A percentile compares a stretch with the other conserved stretches of the same genome.
Evolutionary conservation across 2,113 vertebrate genomes (phyloP).

Genomic region (Seriola dumerili): DNA sequence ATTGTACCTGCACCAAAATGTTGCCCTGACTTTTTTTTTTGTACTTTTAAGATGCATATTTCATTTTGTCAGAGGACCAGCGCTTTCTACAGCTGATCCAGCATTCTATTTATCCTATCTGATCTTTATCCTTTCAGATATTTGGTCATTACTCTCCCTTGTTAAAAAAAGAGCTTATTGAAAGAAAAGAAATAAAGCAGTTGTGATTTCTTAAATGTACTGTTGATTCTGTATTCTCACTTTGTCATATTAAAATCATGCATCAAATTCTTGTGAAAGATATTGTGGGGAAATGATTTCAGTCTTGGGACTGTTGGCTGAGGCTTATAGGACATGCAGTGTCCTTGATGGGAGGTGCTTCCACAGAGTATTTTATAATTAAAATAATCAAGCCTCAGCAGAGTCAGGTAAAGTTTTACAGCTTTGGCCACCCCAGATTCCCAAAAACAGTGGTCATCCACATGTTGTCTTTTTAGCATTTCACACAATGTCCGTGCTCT

Average conservation of each 20-base stretch:
- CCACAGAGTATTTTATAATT: not conserved
- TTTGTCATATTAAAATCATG: slow-evolving; percentile 54
- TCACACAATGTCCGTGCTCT: too few relatives aligned
- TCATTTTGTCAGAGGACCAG: slow-evolving; percentile 80
- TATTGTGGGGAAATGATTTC: slow-evolving; percentile 27
- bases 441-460: not conserved
- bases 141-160: slow-evolving; percentile 95
- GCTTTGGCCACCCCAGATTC: not conserved
- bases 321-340: not conserved
- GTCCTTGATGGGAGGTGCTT: not conserved
- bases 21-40: slow-evolving; percentile 83
- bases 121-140: slow-evolving; percentile 95
- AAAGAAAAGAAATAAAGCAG: slow-evolving; percentile 90
- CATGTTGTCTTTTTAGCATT: too few relatives aligned
- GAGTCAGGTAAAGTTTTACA: not conserved
- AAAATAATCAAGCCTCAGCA: not conserved
- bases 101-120: slow-evolving; percentile 87
- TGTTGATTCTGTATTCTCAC: slow-evolving; percentile 50
- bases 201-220: slow-evolving; percentile 88
- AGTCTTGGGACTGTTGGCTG: not conserved
- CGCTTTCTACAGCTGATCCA: slow-evolving; percentile 82
- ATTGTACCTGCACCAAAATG: slow-evolving; percentile 75
- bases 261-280: slow-evolving; percentile 21
- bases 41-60: slow-evolving; percentile 77
- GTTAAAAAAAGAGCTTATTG: slow-evolving; percentile 90